Conservation (phyloP, 1,140 invertebrate species). For the Ctenoplectra terminalis region DNA sequence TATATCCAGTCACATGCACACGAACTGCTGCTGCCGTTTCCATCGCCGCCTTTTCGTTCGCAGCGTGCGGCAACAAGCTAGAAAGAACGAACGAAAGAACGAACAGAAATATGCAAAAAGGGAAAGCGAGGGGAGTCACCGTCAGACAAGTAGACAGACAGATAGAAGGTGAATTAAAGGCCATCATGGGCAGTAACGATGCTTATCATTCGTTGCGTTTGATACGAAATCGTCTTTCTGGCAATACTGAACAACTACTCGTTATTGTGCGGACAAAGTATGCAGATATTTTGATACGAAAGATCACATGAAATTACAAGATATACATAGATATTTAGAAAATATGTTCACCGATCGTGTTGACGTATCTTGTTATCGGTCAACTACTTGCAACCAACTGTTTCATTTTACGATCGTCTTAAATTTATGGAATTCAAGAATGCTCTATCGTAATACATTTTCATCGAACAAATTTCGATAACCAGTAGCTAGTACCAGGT, state of each 20-base stretch:
- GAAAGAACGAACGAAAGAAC: neutral
- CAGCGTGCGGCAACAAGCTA: slow-evolving; percentile 30
- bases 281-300: no score
- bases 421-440: no score
- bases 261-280: no score
- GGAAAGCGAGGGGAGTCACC: slow-evolving; percentile 18
- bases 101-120: slow-evolving; percentile 14
- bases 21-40: slow-evolving; percentile 47
- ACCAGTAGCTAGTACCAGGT: no score
- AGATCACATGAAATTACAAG: no score
- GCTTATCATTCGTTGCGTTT: neutral
- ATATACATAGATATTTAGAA: no score
- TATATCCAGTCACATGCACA: slow-evolving; percentile 60
- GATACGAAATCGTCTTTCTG: neutral
- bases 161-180: slow-evolving; percentile 20
- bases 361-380: no score
- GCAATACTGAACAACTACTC: neutral
- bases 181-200: slow-evolving; percentile 5
- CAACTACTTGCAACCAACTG: no score
- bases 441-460: no score
- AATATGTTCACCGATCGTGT: no score
- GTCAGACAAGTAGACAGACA: neutral
- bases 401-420: no score
- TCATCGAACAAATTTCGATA: no score
- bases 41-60: slow-evolving; percentile 56